phyloP scores from a whole-genome alignment of 2,888 invertebrate genomes.

The Clivina fossor region DNA sequence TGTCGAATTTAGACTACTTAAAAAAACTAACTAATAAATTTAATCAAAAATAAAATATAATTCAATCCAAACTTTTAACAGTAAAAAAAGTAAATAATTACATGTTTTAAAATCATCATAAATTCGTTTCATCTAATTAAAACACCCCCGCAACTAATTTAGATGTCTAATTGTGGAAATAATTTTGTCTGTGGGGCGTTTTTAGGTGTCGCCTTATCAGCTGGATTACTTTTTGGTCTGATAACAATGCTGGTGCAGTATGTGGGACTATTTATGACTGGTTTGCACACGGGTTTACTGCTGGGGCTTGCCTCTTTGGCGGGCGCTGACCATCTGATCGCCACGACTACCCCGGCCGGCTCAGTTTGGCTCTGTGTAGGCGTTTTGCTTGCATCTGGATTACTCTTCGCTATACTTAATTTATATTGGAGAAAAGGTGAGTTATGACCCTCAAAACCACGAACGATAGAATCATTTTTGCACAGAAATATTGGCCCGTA shows the following conservation, averaged over 20 bases:
- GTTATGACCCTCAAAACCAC: constrained; percentile 14
- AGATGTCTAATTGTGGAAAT: too few species aligned
- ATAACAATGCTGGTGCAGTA: constrained; percentile 82
- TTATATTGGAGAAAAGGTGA: constrained; percentile 75
- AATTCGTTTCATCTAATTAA: too few species aligned
- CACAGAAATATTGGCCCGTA: too few species aligned
- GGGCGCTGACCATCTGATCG: constrained; percentile 62
- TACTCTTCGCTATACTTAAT: constrained; percentile 70
- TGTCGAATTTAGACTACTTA: too few species aligned
- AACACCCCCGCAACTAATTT: too few species aligned
- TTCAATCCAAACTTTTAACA: too few species aligned
- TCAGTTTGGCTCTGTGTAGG: constrained; percentile 71
- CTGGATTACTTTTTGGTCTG: constrained; percentile 74
- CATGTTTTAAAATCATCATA: too few species aligned
- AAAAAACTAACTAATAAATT: too few species aligned
- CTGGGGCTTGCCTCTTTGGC: constrained; percentile 63
- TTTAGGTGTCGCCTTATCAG: constrained; percentile 69
- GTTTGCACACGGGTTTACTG: constrained; percentile 73
- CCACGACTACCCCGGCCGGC: constrained; percentile 54
- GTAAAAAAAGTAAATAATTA: too few species aligned
- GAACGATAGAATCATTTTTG: neutral
- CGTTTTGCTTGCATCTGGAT: constrained; percentile 65
- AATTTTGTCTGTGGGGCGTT: too few species aligned
- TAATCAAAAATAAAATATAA: too few species aligned
- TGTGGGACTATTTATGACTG: constrained; percentile 79